Base-by-base conservation (phyloP, 2,113 vertebrate genomes). In the Turdus rufiventris region DNA sequence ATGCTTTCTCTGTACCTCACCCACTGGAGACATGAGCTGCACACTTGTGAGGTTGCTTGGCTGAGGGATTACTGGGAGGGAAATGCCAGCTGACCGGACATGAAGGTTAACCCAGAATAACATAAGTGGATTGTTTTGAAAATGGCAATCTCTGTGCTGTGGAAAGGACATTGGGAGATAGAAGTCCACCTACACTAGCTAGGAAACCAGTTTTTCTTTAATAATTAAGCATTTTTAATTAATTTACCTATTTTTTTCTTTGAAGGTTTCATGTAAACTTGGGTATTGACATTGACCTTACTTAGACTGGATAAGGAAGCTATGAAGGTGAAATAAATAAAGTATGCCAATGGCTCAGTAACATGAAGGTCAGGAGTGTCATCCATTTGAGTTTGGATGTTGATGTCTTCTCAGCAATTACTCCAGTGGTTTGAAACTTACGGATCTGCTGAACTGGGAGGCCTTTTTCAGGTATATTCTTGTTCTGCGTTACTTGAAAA, bases 71-170 rank as follows among this genome's bases (percentile, higher is more conserved):
- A 15, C 65, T 23, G 25, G 9, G 23, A 58, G 70, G 36, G n/a
- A 85, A 83, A 60, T 15, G 4, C 33, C 45, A 31, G n/a, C 16
- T 85, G 75, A 68, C 20, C 3, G 4, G 29, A 75, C 0, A 1
- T 11, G 1, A 2, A 51, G 38, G n/a, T 53, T 83, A 43, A 4
- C 54, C 12, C 25, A 29, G 48, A n/a, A 43, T 16, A 78, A 68
- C 0, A 0, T 40, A 18, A 1, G 1, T 40, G 43, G 33, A 12
- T 58, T 63, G 5, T 57, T 89, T 56, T 10, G 13, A 60, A 89
- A 87, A 73, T 13, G 21, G 14, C 6, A 74, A 66, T 24, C 10
- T 68, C 28, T 3, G 3, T 50, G 26, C 15, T 70, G 24, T 51
- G 19, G 28, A 81, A 78, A 56, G 24, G 16, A 48, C 7, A 12